phyloP scores from a whole-genome alignment of 1,140 invertebrate genomes.

The Plectrocnemia conspersa region DNA sequence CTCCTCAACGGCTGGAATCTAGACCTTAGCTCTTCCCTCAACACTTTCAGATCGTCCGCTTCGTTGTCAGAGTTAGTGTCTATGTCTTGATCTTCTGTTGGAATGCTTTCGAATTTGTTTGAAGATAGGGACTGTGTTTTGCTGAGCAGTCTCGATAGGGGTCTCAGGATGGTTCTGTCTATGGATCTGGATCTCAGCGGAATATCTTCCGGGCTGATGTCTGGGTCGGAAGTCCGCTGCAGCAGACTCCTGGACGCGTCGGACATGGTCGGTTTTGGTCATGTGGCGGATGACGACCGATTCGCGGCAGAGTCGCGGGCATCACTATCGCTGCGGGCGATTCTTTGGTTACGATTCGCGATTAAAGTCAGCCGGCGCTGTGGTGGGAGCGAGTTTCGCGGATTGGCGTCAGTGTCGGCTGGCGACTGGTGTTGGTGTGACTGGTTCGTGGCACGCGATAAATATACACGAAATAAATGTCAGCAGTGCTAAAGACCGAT shows the following conservation, averaged over 20 bases:
- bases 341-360: too few species aligned
- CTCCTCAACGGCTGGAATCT: constrained; percentile 40
- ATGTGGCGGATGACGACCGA: constrained; percentile 14
- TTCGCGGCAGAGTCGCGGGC: constrained; percentile 17
- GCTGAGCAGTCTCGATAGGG: constrained; percentile 20
- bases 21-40: constrained; percentile 40
- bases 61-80: constrained; percentile 46
- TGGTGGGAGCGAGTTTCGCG: too few species aligned
- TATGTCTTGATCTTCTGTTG: constrained; percentile 37
- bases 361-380: too few species aligned
- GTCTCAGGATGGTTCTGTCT: constrained; percentile 15
- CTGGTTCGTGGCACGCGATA: too few species aligned
- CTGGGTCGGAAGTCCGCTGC: constrained; percentile 6
- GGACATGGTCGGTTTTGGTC: constrained; percentile 21
- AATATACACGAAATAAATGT: too few species aligned
- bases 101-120: constrained; percentile 23
- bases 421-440: too few species aligned
- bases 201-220: constrained; percentile 1
- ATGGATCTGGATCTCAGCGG: constrained; percentile 13
- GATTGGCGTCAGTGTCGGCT: too few species aligned
- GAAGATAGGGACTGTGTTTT: constrained; percentile 28
- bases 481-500: too few species aligned
- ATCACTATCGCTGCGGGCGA: constrained; percentile 22
- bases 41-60: constrained; percentile 45
- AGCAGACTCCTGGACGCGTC: constrained; percentile 28